Base-by-base conservation (phyloP, 2,888 invertebrate genomes). In the Punctoribates punctum region DNA sequence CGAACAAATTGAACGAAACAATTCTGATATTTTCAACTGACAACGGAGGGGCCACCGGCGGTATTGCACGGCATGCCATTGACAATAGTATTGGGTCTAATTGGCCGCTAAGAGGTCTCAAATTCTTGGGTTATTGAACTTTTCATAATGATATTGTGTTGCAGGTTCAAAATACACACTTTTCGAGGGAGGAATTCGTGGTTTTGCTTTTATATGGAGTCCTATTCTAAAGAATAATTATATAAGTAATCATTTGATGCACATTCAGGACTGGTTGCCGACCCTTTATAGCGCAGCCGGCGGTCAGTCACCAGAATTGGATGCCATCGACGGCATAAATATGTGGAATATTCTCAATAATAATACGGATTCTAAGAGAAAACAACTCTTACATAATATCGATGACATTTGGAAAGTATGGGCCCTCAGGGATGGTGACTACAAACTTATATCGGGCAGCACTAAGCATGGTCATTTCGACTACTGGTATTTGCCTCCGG, bases 141-240 rank as follows among this genome's bases (percentile, higher is more conserved):
- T 23, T 29, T 29, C 25, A 13, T 34, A 17, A 27, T 20, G 15
- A 15, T 9, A 17, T 38, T n/a, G 0, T 62, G 9, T 11, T 42
- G 4, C 1, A 65, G 80, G 81, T 11, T 60, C 74, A 48, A 80
- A 80, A 72, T 70, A 73, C 83, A 94, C 95, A 0, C 84, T 94
- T 0, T 97, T 93, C 90, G 96, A 97, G 86, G 96, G 97, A 29
- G 96, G 95, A 0, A 89, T 95, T 0, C 87, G 94, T 48, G 93
- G 91, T 2, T 89, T 89, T 0, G 92, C 89, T 0, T 85, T 93
- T 6, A 82, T 96, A 51, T 94, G 93, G 91, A 91, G 91, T 78
- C 89, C 91, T 0, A 79, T 84, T 8, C 51, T 78, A 38, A 84
- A 86, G 2, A 86, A 86, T 73, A 84, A 86, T 0, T 77, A 75